phyloP scores from a whole-genome alignment of 2,888 invertebrate species.

The Scaptodrosophila latifasciaeformis region DNA sequence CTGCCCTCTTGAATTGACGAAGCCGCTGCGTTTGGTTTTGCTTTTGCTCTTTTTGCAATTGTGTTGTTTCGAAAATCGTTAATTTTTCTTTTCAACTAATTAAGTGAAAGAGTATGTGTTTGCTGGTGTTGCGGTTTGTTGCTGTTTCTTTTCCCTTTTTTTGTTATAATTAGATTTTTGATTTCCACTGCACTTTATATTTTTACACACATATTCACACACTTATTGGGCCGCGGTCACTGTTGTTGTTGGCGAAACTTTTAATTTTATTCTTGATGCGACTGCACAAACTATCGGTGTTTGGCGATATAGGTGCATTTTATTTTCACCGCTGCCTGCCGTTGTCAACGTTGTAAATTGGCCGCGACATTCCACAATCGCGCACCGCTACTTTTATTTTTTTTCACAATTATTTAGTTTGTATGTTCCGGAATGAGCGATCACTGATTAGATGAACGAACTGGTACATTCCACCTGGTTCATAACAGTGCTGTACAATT shows the following conservation, averaged over 20 bases:
- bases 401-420: conserved; percentile 42
- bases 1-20: conserved; percentile 4
- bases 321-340: conserved; percentile 15
- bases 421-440: too few species aligned
- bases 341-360: conserved; percentile 9
- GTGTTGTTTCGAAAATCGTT: conserved; percentile 44
- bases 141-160: conserved; percentile 11
- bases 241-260: conserved; percentile 49
- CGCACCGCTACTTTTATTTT: conserved; percentile 12
- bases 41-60: conserved; percentile 27
- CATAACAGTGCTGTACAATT: too few species aligned
- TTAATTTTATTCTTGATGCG: conserved; percentile 44
- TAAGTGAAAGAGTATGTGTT: too few species aligned
- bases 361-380: neutral
- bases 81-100: conserved; percentile 43
- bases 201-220: conserved; percentile 6
- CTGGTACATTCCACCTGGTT: too few species aligned
- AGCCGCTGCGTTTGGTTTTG: conserved; percentile 1
- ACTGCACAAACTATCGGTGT: conserved; percentile 20
- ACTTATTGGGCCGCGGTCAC: conserved; percentile 25
- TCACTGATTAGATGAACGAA: too few species aligned
- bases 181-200: conserved; percentile 54
- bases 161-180: conserved; percentile 62
- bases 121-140: conserved; percentile 13
- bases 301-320: conserved; percentile 12